phyloP scores from a whole-genome alignment of 2,888 invertebrate genomes.

The Cyclophora albipunctata region DNA sequence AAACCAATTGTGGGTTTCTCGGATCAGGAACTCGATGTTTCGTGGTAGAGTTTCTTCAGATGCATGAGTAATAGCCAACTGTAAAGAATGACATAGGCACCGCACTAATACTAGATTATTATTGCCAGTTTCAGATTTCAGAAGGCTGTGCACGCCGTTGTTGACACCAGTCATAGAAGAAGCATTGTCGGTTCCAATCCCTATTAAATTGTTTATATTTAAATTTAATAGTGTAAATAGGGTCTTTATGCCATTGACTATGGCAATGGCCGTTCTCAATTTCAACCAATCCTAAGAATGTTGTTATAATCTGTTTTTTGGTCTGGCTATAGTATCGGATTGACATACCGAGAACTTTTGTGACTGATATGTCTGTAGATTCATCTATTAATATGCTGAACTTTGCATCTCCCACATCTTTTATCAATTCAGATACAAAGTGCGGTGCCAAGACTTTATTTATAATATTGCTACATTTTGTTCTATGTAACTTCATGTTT shows the following conservation, averaged over 20 bases:
- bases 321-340: slow-evolving; percentile 9
- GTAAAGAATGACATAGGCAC: slow-evolving; percentile 24
- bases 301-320: slow-evolving; percentile 2
- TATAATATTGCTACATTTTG: slow-evolving; percentile 9
- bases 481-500: slow-evolving; percentile 9
- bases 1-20: slow-evolving; percentile 33
- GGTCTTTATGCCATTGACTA: slow-evolving; percentile 2
- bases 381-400: slow-evolving; percentile 10
- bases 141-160: slow-evolving; percentile 24
- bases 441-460: slow-evolving; percentile 9
- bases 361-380: slow-evolving; percentile 9
- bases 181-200: slow-evolving; percentile 31
- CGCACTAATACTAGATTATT: slow-evolving; percentile 22
- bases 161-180: slow-evolving; percentile 29
- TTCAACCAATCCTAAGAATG: slow-evolving; percentile 1
- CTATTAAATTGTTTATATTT: slow-evolving; percentile 20
- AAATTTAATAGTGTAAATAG: not conserved
- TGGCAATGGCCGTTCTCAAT: slow-evolving; percentile 1
- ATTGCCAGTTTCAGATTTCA: slow-evolving; percentile 13
- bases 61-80: slow-evolving; percentile 30
- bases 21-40: slow-evolving; percentile 18
- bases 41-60: slow-evolving; percentile 16
- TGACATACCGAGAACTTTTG: slow-evolving; percentile 8
- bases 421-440: slow-evolving; percentile 1
- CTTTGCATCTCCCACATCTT: slow-evolving; percentile 4